Evolutionary conservation across 2,113 vertebrate species (phyloP).

Genomic region (Strix uralensis): DNA sequence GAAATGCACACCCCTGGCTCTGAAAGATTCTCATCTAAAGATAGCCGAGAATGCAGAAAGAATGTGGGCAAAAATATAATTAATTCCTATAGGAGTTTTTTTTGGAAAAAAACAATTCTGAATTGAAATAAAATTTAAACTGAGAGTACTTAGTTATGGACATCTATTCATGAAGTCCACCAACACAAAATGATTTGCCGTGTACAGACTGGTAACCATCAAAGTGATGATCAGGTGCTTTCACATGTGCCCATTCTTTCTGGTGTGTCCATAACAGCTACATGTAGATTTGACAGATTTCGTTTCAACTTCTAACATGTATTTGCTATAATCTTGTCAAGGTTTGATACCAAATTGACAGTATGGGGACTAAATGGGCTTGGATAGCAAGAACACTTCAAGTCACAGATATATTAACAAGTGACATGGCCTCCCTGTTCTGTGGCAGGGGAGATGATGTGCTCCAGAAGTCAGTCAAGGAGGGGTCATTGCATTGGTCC

Average conservation of each 20-base stretch:
- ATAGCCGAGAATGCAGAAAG: background rate
- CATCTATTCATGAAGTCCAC: background rate
- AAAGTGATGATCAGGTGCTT: background rate
- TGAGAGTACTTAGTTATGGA: background rate
- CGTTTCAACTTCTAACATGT: background rate
- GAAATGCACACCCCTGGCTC: background rate
- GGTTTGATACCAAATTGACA: background rate
- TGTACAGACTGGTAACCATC: background rate
- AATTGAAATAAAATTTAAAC: background rate
- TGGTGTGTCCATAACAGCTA: background rate
- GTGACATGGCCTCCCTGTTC: background rate
- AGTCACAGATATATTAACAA: background rate
- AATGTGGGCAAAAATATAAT: background rate
- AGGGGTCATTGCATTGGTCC: background rate
- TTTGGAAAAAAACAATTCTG: fast-evolving
- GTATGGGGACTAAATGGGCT: background rate
- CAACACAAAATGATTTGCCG: background rate
- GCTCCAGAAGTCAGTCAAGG: background rate
- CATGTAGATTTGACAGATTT: background rate
- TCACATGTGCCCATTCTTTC: background rate
- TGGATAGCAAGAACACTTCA: background rate
- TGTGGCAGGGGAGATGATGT: fast-evolving
- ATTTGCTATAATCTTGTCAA: background rate
- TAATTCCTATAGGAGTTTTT: background rate
- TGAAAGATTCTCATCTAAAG: background rate